These are phyloP conservation scores for Eupristina koningsbergeri DNA, from an alignment of 1,140 invertebrate genomes.

Conservation along the genomic window DNA sequence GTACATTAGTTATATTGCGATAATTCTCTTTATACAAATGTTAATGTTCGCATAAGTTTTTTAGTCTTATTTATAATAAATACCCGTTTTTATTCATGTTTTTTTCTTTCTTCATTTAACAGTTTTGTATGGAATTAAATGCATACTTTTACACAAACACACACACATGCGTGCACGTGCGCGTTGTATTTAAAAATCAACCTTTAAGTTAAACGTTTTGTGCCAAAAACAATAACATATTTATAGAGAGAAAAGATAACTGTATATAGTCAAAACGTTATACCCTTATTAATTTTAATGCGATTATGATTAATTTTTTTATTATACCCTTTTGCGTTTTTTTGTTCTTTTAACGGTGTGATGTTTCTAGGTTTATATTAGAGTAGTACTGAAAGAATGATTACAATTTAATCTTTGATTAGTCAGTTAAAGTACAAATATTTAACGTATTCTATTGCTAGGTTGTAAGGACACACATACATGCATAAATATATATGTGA, in stretches of 20 bases:
- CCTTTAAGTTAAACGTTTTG: constrained; percentile 45
- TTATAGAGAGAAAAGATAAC: constrained; percentile 38
- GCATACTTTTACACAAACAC: constrained; percentile 35
- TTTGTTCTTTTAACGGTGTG: constrained; percentile 46
- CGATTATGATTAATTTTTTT: constrained; percentile 47
- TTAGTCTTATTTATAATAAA: constrained; percentile 37
- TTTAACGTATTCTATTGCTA: constrained; percentile 72
- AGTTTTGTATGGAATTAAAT: constrained; percentile 38
- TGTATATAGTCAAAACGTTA: constrained; percentile 36
- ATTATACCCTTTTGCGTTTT: constrained; percentile 46
- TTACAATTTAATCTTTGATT: constrained; percentile 69
- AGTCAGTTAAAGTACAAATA: constrained; percentile 75
- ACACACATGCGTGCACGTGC: constrained; percentile 8
- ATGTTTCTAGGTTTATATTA: constrained; percentile 51
- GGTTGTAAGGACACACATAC: constrained; percentile 56
- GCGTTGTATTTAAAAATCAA: constrained; percentile 36
- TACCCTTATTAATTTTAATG: constrained; percentile 42
- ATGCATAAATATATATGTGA: not conserved
- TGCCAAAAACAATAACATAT: constrained; percentile 50
- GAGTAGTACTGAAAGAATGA: constrained; percentile 52
- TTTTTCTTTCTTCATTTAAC: constrained; percentile 30
- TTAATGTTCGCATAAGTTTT: constrained; percentile 45
- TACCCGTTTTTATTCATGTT: constrained; percentile 47
- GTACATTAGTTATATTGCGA: constrained; percentile 39
- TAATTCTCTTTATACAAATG: constrained; percentile 48